phyloP scores from a whole-genome alignment of 2,113 vertebrate species.

The Pangasianodon gigas region DNA sequence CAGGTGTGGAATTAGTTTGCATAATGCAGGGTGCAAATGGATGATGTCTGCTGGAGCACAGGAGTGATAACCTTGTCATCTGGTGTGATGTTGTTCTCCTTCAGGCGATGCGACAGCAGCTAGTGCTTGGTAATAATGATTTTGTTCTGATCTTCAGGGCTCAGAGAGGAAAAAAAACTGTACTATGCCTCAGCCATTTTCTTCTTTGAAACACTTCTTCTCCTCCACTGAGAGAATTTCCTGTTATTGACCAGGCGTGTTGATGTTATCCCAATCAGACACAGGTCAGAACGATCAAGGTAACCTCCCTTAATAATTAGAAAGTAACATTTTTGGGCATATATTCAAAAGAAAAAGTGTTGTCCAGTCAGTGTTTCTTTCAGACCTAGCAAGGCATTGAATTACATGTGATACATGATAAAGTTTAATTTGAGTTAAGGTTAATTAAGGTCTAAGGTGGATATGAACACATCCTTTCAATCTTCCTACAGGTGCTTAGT shows the following conservation, averaged over 20 bases:
- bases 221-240: not conserved
- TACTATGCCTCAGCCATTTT: not conserved
- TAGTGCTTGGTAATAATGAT: constrained; percentile 16
- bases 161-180: not conserved
- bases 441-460: constrained; percentile 18
- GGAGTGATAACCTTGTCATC: constrained; percentile 50
- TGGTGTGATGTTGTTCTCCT: constrained; percentile 27
- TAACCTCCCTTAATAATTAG: not conserved
- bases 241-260: not conserved
- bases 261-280: not conserved
- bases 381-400: not conserved
- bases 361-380: not conserved
- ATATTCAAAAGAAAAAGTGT: not conserved
- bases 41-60: constrained; percentile 36
- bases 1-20: constrained; percentile 48
- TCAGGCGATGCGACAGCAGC: constrained; percentile 22
- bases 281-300: not conserved
- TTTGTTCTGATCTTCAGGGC: not conserved
- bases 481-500: not conserved
- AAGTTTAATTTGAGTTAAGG: constrained; percentile 1
- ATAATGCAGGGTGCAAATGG: constrained; percentile 37
- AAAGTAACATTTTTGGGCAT: not conserved
- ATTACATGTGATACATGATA: not conserved
- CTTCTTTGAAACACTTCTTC: not conserved
- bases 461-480: not conserved